phyloP scores from a whole-genome alignment of 2,113 vertebrate species.

The Prionailurus viverrinus region DNA sequence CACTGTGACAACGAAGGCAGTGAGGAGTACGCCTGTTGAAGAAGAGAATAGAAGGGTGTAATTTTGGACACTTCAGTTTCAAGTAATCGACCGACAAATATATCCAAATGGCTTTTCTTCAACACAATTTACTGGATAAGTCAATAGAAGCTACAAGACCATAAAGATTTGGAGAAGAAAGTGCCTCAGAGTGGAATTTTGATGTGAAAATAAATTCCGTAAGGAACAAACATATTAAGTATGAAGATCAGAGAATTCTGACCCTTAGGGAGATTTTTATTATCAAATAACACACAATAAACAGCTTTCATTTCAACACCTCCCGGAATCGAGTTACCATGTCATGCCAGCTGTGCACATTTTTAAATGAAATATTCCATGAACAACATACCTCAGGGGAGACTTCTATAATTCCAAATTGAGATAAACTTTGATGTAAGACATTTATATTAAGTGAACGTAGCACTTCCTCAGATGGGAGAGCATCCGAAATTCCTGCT shows the following conservation, averaged over 20 bases:
- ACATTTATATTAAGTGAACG: constrained; percentile 94
- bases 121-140: neutral
- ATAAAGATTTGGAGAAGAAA: constrained; percentile 4
- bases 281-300: neutral
- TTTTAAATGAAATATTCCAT: neutral
- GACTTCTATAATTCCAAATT: constrained; percentile 95
- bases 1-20: neutral
- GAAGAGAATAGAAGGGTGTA: neutral
- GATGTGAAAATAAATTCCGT: constrained; percentile 30
- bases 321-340: neutral
- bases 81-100: neutral
- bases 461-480: constrained; percentile 94
- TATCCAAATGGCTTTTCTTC: neutral
- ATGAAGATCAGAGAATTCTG: neutral
- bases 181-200: neutral
- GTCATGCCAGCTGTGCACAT: neutral
- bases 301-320: neutral
- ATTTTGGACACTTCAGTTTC: neutral
- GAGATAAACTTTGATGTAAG: constrained; percentile 93
- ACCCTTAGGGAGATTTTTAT: constrained; percentile 9
- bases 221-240: neutral
- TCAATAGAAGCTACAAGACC: neutral
- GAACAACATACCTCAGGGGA: constrained; percentile 92
- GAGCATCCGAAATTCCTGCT: constrained; percentile 88
- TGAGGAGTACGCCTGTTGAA: neutral